Percentiles rank a stretch among this genome's conserved stretches.
These are phyloP conservation scores for Goniozus legneri DNA, from an alignment of 1,140 invertebrate species.

Conservation along the genomic window DNA sequence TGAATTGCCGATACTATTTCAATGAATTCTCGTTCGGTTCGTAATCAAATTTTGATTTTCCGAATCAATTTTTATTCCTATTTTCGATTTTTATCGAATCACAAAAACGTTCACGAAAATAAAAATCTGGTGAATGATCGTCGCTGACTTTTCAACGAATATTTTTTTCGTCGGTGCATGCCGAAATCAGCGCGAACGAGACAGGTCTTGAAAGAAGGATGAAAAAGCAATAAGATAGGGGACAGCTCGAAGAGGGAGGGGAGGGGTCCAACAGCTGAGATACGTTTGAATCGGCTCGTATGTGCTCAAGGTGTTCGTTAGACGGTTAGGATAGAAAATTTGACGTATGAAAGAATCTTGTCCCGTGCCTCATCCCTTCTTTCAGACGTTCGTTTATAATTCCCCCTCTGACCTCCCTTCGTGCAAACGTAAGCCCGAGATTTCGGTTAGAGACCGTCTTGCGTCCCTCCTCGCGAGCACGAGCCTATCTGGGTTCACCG, in stretches of 20 bases:
- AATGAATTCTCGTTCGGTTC: too few species aligned
- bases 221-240: slow-evolving; percentile 1
- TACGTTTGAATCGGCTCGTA: slow-evolving; percentile 39
- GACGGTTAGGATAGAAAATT: slow-evolving; percentile 41
- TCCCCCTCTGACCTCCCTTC: slow-evolving; percentile 22
- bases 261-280: slow-evolving; percentile 45
- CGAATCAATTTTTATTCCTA: too few species aligned
- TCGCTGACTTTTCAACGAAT: not conserved
- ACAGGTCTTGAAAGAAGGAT: not conserved
- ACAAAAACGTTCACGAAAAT: too few species aligned
- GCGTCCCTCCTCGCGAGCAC: slow-evolving; percentile 8
- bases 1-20: too few species aligned
- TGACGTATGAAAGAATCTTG: slow-evolving; percentile 39
- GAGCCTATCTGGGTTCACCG: slow-evolving; percentile 9
- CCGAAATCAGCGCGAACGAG: slow-evolving; percentile 13
- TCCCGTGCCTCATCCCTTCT: slow-evolving; percentile 44
- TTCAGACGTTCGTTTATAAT: slow-evolving; percentile 38
- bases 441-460: slow-evolving; percentile 25
- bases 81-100: too few species aligned
- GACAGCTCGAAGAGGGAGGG: slow-evolving; percentile 16
- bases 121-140: not conserved
- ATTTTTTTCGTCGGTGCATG: not conserved
- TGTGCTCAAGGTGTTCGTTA: slow-evolving; percentile 40
- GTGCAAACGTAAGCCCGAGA: slow-evolving; percentile 16
- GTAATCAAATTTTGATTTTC: too few species aligned